Conservation (phyloP, 2,888 invertebrate species). For the Ectobius pallidus region DNA sequence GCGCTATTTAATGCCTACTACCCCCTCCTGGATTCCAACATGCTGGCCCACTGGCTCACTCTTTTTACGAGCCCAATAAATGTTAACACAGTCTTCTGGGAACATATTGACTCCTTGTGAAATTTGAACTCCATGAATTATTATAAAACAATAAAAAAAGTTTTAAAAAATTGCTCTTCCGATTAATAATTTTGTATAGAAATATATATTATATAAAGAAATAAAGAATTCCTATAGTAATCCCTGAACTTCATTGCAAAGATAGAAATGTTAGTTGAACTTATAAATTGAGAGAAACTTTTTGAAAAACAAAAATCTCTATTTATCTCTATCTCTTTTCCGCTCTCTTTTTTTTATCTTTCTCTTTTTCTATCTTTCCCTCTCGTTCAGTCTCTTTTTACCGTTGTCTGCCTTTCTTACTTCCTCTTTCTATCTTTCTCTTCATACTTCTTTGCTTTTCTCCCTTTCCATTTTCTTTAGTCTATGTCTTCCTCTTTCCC, state of each 20-base stretch:
- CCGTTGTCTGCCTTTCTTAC: not conserved
- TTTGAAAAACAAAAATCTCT: too few species aligned
- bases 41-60: not conserved
- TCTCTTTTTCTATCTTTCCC: not conserved
- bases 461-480: not conserved
- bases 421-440: not conserved
- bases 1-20: not conserved
- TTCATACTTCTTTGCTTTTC: not conserved
- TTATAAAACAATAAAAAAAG: too few species aligned
- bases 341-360: not conserved
- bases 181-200: too few species aligned
- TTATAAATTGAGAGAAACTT: too few species aligned
- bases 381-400: not conserved
- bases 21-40: not conserved
- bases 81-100: not conserved
- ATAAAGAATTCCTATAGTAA: too few species aligned
- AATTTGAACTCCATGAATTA: too few species aligned
- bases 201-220: too few species aligned
- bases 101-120: not conserved
- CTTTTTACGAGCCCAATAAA: not conserved
- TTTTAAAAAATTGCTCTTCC: not conserved
- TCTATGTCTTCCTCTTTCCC: not conserved
- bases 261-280: too few species aligned
- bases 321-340: not conserved
- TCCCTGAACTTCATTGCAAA: not conserved